phyloP scores from a whole-genome alignment of 2,888 invertebrate species.

The Encarsia formosa region DNA sequence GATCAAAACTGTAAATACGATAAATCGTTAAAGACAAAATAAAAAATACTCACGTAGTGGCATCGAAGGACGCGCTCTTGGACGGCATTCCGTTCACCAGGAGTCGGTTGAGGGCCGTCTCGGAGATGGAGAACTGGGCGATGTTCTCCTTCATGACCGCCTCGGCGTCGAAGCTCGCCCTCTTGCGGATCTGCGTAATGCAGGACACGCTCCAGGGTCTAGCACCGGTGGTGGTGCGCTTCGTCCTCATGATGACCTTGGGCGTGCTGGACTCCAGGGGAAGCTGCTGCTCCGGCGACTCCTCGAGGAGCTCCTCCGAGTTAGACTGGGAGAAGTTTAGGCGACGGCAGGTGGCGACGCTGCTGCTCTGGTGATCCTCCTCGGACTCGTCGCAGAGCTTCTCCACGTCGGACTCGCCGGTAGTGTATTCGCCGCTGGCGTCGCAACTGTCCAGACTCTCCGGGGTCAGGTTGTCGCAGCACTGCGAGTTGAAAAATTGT shows the following conservation, averaged over 20 bases:
- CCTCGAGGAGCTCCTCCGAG: conserved; percentile 48
- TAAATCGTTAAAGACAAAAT: neutral
- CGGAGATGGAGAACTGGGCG: conserved; percentile 75
- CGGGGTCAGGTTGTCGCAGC: conserved; percentile 32
- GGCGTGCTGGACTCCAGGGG: conserved; percentile 38
- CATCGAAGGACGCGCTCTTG: conserved; percentile 46
- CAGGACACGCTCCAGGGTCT: conserved; percentile 89
- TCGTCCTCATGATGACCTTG: conserved; percentile 64
- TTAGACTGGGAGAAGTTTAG: conserved; percentile 39
- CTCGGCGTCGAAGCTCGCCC: conserved; percentile 35
- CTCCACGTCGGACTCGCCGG: conserved; percentile 66
- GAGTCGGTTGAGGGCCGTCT: conserved; percentile 79
- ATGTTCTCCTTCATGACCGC: conserved; percentile 41
- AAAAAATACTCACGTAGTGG: conserved; percentile 41
- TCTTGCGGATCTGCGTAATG: conserved; percentile 63
- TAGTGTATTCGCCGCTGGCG: conserved; percentile 85
- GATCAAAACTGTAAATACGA: no score
- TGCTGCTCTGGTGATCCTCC: conserved; percentile 51
- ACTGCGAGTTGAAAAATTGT: conserved; percentile 52
- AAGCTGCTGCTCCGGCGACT: conserved; percentile 32
- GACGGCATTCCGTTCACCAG: conserved; percentile 50
- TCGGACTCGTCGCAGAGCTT: conserved; percentile 57
- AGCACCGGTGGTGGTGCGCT: conserved; percentile 54
- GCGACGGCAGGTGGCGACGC: conserved; percentile 62
- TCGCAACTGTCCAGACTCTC: conserved; percentile 74